Evolutionary conservation across 1,140 invertebrate species (phyloP).

Genomic region (Nilaparvata lugens): DNA sequence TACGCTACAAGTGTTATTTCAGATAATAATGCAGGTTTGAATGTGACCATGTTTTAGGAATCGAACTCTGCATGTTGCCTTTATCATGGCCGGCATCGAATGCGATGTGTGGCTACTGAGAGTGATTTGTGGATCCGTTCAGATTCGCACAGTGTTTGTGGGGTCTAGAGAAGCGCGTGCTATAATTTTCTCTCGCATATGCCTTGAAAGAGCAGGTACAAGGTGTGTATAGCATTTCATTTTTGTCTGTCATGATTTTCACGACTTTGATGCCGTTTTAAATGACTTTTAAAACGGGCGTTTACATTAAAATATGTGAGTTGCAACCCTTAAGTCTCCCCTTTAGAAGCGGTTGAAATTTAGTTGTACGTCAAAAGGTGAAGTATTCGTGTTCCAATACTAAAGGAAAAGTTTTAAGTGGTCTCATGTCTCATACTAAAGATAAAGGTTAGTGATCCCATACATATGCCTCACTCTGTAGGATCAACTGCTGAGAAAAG

Average conservation of each 20-base stretch:
- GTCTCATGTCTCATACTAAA: no score
- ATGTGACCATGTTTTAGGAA: slow-evolving; percentile 53
- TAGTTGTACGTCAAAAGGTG: no score
- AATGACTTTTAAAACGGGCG: no score
- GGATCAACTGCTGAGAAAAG: not conserved
- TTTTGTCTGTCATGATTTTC: not conserved
- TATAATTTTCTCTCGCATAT: slow-evolving; percentile 88
- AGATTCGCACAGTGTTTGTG: slow-evolving; percentile 94
- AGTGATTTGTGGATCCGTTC: slow-evolving; percentile 91
- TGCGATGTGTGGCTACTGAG: slow-evolving; percentile 83
- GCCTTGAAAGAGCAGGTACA: slow-evolving; percentile 92
- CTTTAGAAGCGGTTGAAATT: no score
- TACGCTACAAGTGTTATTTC: not conserved
- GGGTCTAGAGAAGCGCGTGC: slow-evolving; percentile 86
- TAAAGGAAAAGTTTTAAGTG: not conserved
- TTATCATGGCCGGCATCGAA: slow-evolving; percentile 81
- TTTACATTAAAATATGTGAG: not conserved
- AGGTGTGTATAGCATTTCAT: not conserved
- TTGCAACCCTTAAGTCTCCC: not conserved
- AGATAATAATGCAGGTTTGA: no score
- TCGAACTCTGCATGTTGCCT: slow-evolving; percentile 84
- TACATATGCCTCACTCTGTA: not conserved
- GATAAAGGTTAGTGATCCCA: no score
- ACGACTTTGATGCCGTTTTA: not conserved
- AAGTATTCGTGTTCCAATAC: no score